phyloP scores from a whole-genome alignment of 2,888 invertebrate species.

The Coelopa pilipes region DNA sequence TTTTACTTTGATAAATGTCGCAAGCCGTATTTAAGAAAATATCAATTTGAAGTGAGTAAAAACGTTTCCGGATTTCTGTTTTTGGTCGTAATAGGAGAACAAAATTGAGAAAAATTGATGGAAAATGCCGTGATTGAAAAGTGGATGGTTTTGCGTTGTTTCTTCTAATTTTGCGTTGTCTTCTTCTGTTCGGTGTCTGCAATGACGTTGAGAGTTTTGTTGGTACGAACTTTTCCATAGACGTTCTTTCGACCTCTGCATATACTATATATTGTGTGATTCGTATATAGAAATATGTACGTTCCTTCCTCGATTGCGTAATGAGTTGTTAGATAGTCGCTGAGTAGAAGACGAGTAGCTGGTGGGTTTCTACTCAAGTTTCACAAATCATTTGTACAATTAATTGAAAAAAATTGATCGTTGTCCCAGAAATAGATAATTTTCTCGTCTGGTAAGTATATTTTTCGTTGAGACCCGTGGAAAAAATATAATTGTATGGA shows the following conservation, averaged over 20 bases:
- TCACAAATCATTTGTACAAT: background rate
- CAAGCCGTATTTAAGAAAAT: conserved; percentile 9
- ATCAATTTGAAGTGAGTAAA: conserved; percentile 32
- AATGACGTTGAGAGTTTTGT: conserved; percentile 5
- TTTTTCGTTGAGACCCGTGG: background rate
- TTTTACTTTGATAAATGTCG: conserved; percentile 7
- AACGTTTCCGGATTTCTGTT: conserved; percentile 6
- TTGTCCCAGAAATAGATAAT: background rate
- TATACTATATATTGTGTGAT: too few relatives aligned
- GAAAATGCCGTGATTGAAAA: background rate
- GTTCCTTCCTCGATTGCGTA: conserved; percentile 30
- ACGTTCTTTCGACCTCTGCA: background rate
- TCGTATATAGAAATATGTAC: conserved; percentile 14
- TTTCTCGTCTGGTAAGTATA: conserved; percentile 17
- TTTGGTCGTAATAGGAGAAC: background rate
- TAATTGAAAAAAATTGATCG: conserved; percentile 1
- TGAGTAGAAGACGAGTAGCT: background rate
- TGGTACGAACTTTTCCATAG: background rate
- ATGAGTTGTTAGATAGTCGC: background rate
- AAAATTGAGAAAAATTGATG: background rate
- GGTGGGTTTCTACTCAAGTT: background rate
- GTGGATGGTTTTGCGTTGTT: background rate
- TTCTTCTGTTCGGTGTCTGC: background rate
- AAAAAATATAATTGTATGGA: background rate
- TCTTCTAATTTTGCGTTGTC: background rate